Evolutionary conservation across 1,140 invertebrate species (phyloP).

Genomic region (Zaprionus ghesquierei): DNA sequence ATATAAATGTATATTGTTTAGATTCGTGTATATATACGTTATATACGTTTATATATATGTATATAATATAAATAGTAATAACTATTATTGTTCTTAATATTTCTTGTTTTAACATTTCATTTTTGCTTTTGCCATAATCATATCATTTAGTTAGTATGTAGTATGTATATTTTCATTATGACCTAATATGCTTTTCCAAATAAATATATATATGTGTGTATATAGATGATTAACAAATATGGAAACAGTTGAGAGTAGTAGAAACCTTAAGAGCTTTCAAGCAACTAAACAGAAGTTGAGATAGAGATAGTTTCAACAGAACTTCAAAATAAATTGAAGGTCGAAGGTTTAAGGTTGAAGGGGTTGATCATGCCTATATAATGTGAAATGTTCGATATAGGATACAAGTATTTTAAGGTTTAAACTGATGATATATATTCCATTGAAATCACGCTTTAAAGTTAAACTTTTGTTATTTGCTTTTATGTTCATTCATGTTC

Average conservation of each 20-base stretch:
- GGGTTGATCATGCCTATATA: conserved; percentile 33
- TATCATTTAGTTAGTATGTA: conserved; percentile 65
- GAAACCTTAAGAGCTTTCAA: conserved; percentile 61
- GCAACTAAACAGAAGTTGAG: conserved; percentile 32
- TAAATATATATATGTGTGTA: conserved; percentile 14
- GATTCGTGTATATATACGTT: conserved; percentile 45
- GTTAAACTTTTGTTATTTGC: conserved; percentile 82
- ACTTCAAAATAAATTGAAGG: conserved; percentile 7
- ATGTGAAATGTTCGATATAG: conserved; percentile 59
- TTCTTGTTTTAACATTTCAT: conserved; percentile 61
- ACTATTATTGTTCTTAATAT: conserved; percentile 83
- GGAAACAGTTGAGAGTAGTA: conserved; percentile 41
- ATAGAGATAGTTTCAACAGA: conserved; percentile 19
- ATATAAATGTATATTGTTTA: conserved; percentile 68
- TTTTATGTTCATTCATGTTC: conserved; percentile 61
- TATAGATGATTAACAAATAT: conserved; percentile 29
- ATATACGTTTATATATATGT: conserved; percentile 70
- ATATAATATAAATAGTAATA: conserved; percentile 83
- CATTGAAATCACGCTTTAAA: conserved; percentile 81
- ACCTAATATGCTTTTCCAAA: conserved; percentile 68
- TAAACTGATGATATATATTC: conserved; percentile 80
- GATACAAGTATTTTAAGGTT: conserved; percentile 50
- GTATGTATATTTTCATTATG: conserved; percentile 65
- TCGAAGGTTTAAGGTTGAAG: too few species aligned
- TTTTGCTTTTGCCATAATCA: conserved; percentile 55